A percentile compares a stretch with the other conserved stretches of the same genome.
Conservation (phyloP, 1,140 invertebrate species). For the Cyclargus thomasi region DNA sequence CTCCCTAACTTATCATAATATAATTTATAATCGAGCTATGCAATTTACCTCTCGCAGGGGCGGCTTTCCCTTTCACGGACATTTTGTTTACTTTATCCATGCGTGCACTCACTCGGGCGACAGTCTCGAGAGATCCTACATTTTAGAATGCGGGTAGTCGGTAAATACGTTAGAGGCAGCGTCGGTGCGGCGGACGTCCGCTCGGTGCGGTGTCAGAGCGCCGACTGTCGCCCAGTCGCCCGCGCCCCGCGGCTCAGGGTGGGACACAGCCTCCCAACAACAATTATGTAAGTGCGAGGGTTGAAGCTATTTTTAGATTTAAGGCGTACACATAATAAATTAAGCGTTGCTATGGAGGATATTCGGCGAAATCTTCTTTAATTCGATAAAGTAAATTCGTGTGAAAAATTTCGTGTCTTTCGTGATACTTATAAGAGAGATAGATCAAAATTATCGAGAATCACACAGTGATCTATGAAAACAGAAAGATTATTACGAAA, state of each 20-base stretch:
- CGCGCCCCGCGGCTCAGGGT: conserved; percentile 27
- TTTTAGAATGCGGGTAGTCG: conserved; percentile 1
- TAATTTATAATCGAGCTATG: too few species aligned
- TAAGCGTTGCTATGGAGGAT: conserved; percentile 22
- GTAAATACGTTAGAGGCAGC: conserved; percentile 5
- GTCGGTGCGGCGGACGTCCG: conserved; percentile 19
- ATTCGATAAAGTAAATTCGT: background rate
- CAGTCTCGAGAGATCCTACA: background rate
- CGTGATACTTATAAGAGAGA: too few species aligned
- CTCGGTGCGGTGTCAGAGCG: conserved; percentile 29
- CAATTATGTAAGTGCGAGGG: conserved; percentile 65
- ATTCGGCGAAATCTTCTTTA: background rate
- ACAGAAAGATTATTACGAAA: too few species aligned
- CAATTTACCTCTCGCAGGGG: background rate
- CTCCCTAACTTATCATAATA: too few species aligned
- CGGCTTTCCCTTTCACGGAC: conserved; percentile 6
- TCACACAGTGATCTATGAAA: background rate
- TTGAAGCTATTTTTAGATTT: conserved; percentile 62
- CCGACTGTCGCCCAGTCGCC: conserved; percentile 24
- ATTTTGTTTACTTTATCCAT: conserved; percentile 4
- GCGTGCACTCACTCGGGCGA: background rate
- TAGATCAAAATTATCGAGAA: too few species aligned
- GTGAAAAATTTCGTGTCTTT: background rate
- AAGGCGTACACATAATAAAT: conserved; percentile 49
- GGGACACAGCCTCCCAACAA: conserved; percentile 64